Evolutionary conservation across 2,797 vertebrate species (phyloP), one percentile per base, ranked within the genome.

Genomic region (Enoplosus armatus): DNA sequence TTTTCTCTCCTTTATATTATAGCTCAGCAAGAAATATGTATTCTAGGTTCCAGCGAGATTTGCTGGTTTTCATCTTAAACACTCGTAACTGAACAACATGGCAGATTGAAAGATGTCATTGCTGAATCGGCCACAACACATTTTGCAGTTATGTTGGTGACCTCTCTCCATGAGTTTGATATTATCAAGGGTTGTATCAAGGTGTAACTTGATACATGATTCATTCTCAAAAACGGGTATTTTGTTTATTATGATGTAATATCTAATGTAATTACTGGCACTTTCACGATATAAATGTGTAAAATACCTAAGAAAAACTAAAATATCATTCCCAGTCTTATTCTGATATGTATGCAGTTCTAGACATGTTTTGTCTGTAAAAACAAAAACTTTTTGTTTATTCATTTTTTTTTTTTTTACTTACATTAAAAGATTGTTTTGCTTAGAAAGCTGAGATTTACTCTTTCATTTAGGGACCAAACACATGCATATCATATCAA

Each of bases 1-100:
- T 60, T 63, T 64, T 33, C 50, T 33, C 51, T 51, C 2, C 27
- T 72, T 61, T 24, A 35, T 62, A 20, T 61, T 27, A 56, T 5
- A 55, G 55, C n/a, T 61, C n/a, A 54, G 22, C 16, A 35, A 45
- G 12, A 33, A 41, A 51, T 50, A 27, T n/a, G n/a, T 47, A 54
- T 61, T 58, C 14, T 7, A 43, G 15, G 6, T 5, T 6, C 16
- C 20, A 66, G 24, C 50, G 16, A 4, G n/a, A 47, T 33, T 65
- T 11, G 9, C 20, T 24, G 12, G 5, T 37, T 29, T 37, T 62
- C 1, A 24, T 47, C 53, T 66, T 29, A 16, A 24, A 29, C 15
- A 24, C 12, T 47, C 3, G 6, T 41, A 41, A 15, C 39, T 41
- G 20, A 35, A 45, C n/a, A 54, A n/a, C 59, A 59, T 26, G 22